Percentiles rank a stretch among this genome's conserved stretches.
phyloP scores from a whole-genome alignment of 2,888 invertebrate genomes.

The Ectemnius continuus region DNA sequence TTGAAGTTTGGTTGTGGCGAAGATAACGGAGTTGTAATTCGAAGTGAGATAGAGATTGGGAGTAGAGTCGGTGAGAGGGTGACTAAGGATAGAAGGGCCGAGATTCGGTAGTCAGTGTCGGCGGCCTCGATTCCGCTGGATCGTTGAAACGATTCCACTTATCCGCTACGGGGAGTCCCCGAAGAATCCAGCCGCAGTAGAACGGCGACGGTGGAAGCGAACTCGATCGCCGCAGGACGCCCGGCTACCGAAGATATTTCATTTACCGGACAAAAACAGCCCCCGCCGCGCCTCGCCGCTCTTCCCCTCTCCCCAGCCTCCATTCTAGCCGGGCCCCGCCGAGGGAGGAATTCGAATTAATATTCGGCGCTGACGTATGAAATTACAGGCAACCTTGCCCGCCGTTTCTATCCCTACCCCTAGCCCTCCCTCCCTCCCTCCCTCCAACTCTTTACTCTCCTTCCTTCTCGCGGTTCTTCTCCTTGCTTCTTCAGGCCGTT shows the following conservation, averaged over 20 bases:
- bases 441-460: slow-evolving; percentile 27
- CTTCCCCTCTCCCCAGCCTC: slow-evolving; percentile 2
- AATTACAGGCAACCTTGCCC: slow-evolving; percentile 71
- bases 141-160: slow-evolving; percentile 74
- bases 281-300: slow-evolving; percentile 20
- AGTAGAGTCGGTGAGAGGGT: not conserved
- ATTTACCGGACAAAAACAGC: slow-evolving; percentile 72
- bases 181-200: slow-evolving; percentile 66
- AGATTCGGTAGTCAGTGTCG: slow-evolving; percentile 47
- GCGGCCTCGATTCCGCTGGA: slow-evolving; percentile 54
- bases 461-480: slow-evolving; percentile 30
- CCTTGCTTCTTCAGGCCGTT: not conserved
- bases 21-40: not conserved
- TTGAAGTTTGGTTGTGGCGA: no score
- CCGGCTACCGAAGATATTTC: slow-evolving; percentile 76
- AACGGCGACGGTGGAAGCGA: slow-evolving; percentile 65
- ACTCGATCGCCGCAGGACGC: slow-evolving; percentile 70
- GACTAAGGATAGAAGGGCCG: slow-evolving; percentile 31
- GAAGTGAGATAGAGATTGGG: slow-evolving; percentile 6
- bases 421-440: no score
- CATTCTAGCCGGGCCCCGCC: slow-evolving; percentile 28
- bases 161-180: slow-evolving; percentile 73
- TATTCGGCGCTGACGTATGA: slow-evolving; percentile 77
- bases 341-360: slow-evolving; percentile 76
- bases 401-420: slow-evolving; percentile 47